These are phyloP conservation scores for Micromesistius poutassou DNA, from an alignment of 2,797 vertebrate genomes.

Conservation along the genomic window DNA sequence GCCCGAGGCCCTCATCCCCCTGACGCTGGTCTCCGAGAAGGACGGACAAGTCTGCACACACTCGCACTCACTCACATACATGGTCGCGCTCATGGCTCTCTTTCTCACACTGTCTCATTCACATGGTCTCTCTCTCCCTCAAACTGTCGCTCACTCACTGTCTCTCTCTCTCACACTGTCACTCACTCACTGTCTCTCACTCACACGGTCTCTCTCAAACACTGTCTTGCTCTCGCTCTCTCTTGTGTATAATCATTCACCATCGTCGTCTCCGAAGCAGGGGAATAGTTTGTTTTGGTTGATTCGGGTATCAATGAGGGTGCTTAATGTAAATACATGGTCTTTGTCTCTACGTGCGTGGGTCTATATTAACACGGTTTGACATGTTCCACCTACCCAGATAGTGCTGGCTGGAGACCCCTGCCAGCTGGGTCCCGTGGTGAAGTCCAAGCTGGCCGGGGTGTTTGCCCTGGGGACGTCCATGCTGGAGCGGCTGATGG, in stretches of 20 bases:
- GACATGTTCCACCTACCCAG: slow-evolving; percentile 56
- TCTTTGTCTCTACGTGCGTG: not conserved
- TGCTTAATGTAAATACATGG: too few species aligned
- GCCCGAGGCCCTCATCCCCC: slow-evolving; percentile 88
- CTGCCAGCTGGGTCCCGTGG: slow-evolving; percentile 87
- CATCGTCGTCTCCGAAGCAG: too few species aligned
- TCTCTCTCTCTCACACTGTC: too few species aligned
- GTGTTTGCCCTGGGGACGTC: slow-evolving; percentile 84
- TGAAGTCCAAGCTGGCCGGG: slow-evolving; percentile 83
- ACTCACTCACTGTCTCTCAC: not conserved
- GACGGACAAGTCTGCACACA: slow-evolving; percentile 81
- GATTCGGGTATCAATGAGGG: too few species aligned
- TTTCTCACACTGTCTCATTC: too few species aligned
- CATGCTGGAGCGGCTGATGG: slow-evolving; percentile 87
- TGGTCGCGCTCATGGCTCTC: too few species aligned
- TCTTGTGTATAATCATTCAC: too few species aligned
- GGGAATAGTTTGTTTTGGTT: too few species aligned
- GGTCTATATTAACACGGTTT: not conserved
- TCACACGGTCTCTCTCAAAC: not conserved
- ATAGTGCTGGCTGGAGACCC: slow-evolving; percentile 91
- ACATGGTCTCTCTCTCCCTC: too few species aligned
- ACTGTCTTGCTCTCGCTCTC: not conserved
- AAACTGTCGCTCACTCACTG: too few species aligned
- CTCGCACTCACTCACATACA: not conserved
- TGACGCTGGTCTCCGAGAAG: slow-evolving; percentile 82